Conservation (phyloP, 2,888 invertebrate species). For the Holacanthella duospinosa region DNA sequence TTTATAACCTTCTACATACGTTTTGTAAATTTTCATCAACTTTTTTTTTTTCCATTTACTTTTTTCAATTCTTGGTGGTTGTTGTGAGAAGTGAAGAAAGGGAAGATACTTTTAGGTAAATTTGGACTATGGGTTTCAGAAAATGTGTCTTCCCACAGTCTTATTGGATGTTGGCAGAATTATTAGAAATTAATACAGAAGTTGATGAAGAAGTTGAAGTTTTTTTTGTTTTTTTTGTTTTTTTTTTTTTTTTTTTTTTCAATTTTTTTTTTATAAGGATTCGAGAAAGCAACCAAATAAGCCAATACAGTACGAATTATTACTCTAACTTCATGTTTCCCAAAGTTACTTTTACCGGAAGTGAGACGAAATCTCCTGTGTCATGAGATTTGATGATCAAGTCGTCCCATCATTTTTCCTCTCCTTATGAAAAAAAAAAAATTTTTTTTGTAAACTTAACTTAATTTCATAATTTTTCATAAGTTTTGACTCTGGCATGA, state of each 20-base stretch:
- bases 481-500: no score
- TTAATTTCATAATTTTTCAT: slow-evolving; percentile 15
- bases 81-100: no score
- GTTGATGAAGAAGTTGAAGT: neutral
- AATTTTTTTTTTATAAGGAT: neutral
- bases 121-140: slow-evolving; percentile 63
- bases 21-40: no score
- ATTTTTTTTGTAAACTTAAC: neutral
- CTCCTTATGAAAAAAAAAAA: neutral
- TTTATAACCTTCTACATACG: no score
- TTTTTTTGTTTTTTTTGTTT: no score
- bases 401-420: neutral
- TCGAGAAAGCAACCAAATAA: neutral
- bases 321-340: neutral
- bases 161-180: neutral
- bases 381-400: neutral
- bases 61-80: no score
- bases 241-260: no score
- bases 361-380: neutral
- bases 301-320: slow-evolving; percentile 1
- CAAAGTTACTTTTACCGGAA: neutral
- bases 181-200: no score
- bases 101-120: no score
- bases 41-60: no score
- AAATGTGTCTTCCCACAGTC: slow-evolving; percentile 69